Percentiles rank a stretch among this genome's conserved stretches.
phyloP scores from a whole-genome alignment of 2,888 invertebrate genomes.

The Hyppa rectilinea region DNA sequence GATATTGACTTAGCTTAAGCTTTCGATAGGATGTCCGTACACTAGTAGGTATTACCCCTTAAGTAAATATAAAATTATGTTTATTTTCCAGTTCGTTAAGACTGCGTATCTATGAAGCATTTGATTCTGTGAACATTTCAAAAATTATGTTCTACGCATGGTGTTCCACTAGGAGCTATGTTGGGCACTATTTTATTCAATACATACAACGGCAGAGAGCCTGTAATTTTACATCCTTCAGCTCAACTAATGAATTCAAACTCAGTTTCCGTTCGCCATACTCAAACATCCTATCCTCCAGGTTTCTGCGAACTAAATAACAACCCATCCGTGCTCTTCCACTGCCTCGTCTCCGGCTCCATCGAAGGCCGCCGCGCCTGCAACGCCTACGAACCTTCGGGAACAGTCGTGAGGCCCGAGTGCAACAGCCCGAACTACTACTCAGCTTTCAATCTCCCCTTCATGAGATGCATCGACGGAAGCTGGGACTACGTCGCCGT shows the following conservation, averaged over 20 bases:
- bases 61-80: background rate
- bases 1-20: background rate
- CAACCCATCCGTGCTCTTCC: no score
- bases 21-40: background rate
- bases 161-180: conserved; percentile 26
- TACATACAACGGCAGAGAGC: background rate
- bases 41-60: background rate
- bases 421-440: no score
- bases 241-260: background rate
- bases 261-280: background rate
- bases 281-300: background rate
- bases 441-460: no score
- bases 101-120: background rate
- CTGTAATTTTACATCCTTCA: background rate
- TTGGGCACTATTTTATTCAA: conserved; percentile 2
- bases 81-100: background rate
- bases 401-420: no score
- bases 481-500: no score
- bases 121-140: background rate
- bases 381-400: no score
- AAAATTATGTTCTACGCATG: background rate
- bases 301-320: no score
- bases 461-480: no score
- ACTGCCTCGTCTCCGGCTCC: no score
- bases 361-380: no score